A percentile compares a stretch with the other conserved stretches of the same genome.
Evolutionary conservation across 2,797 vertebrate genomes (phyloP).

Genomic region (Morus bassanus): DNA sequence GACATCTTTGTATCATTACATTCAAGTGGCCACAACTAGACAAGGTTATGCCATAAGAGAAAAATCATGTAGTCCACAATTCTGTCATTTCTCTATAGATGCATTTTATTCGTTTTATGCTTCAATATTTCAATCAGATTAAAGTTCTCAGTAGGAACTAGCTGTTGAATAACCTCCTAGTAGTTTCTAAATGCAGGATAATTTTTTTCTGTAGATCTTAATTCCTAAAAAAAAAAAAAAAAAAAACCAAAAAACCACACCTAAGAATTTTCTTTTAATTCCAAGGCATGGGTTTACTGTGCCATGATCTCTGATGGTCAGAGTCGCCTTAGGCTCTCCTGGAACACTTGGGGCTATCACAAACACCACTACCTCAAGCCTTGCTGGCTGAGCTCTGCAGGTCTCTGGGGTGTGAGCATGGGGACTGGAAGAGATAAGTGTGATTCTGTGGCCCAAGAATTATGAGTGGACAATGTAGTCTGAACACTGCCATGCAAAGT

Average conservation of each 20-base stretch:
- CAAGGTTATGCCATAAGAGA: not conserved
- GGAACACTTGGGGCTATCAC: not conserved
- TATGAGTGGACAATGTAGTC: not conserved
- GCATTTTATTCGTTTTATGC: not conserved
- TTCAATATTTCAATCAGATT: not conserved
- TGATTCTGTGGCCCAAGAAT: not conserved
- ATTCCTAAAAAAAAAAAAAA: not conserved
- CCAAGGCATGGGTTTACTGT: not conserved
- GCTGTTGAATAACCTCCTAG: not conserved
- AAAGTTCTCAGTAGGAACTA: not conserved
- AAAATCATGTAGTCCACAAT: not conserved
- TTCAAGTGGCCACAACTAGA: not conserved
- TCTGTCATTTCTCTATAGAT: not conserved
- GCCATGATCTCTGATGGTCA: not conserved
- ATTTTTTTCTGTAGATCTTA: not conserved
- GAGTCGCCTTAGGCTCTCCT: not conserved
- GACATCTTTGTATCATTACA: not conserved
- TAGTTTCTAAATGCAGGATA: not conserved
- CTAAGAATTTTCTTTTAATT: not conserved
- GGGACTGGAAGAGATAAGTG: not conserved
- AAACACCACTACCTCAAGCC: not conserved
- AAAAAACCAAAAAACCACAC: too few relatives aligned
- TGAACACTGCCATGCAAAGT: not conserved
- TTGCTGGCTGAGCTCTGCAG: not conserved
- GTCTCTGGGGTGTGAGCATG: not conserved